Percentiles rank a stretch among this genome's conserved stretches.
Evolutionary conservation across 1,140 invertebrate species (phyloP).

Genomic region (Panagrolaimus sp.): DNA sequence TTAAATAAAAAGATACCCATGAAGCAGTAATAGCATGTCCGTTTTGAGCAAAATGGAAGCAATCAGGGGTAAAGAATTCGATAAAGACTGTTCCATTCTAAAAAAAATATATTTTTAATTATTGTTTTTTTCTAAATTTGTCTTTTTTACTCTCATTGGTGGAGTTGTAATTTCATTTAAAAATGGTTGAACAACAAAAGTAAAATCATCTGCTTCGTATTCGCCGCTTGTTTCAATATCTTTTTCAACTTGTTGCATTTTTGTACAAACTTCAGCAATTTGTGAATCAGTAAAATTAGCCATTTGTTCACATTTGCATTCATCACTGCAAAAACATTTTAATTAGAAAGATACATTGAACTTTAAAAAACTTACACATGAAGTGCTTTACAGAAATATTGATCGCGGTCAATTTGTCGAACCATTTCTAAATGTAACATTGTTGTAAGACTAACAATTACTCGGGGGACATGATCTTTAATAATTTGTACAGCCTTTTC

Average conservation of each 20-base stretch:
- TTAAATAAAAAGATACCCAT: constrained; percentile 52
- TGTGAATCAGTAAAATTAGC: constrained; percentile 28
- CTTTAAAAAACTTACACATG: constrained; percentile 43
- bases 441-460: constrained; percentile 30
- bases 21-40: constrained; percentile 66
- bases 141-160: constrained; percentile 34
- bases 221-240: constrained; percentile 39
- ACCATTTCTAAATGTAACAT: constrained; percentile 39
- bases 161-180: constrained; percentile 34
- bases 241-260: constrained; percentile 30
- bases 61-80: constrained; percentile 66
- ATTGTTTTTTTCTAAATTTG: neutral
- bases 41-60: constrained; percentile 70
- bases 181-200: constrained; percentile 59
- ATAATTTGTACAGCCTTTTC: constrained; percentile 64
- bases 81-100: constrained; percentile 24
- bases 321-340: constrained; percentile 19
- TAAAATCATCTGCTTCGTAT: constrained; percentile 60
- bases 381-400: constrained; percentile 37
- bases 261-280: constrained; percentile 27
- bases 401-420: constrained; percentile 29
- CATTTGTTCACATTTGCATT: constrained; percentile 45
- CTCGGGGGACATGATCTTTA: constrained; percentile 61
- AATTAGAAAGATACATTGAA: no score
- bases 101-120: neutral